These are phyloP conservation scores for Mizuhopecten yessoensis DNA, from an alignment of 1,140 invertebrate genomes.

Conservation along the genomic window DNA sequence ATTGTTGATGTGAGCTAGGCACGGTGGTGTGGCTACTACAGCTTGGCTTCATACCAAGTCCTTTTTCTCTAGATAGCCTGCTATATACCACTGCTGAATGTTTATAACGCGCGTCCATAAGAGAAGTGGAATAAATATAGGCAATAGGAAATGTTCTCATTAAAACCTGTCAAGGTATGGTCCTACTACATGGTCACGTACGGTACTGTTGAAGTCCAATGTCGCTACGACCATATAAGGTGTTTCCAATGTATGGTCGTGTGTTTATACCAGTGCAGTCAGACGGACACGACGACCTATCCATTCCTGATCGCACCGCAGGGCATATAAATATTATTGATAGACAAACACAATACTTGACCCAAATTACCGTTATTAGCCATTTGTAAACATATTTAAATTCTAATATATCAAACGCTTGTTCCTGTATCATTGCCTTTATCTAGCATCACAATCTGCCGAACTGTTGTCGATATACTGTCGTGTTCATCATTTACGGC, in stretches of 20 bases:
- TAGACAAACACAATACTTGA: conserved; percentile 7
- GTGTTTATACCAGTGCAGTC: background rate
- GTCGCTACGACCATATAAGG: background rate
- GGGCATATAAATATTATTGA: background rate
- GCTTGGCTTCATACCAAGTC: conserved; percentile 10
- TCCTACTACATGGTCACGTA: too few relatives aligned
- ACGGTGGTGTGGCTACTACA: background rate
- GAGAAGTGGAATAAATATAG: too few relatives aligned
- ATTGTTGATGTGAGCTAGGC: background rate
- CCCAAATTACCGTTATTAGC: background rate
- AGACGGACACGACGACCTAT: background rate
- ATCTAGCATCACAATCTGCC: conserved; percentile 2
- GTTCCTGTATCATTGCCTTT: too few relatives aligned
- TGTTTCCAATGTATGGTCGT: background rate
- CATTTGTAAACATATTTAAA: background rate
- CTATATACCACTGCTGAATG: background rate
- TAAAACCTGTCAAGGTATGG: too few relatives aligned
- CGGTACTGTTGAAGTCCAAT: background rate
- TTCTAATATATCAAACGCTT: background rate
- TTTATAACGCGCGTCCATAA: background rate
- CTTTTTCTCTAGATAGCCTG: background rate
- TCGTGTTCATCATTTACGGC: conserved; percentile 30
- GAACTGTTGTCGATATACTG: conserved; percentile 30
- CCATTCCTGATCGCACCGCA: background rate
- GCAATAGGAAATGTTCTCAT: too few relatives aligned